phyloP scores from a whole-genome alignment of 2,797 vertebrate genomes.

The Geotrypetes seraphini region DNA sequence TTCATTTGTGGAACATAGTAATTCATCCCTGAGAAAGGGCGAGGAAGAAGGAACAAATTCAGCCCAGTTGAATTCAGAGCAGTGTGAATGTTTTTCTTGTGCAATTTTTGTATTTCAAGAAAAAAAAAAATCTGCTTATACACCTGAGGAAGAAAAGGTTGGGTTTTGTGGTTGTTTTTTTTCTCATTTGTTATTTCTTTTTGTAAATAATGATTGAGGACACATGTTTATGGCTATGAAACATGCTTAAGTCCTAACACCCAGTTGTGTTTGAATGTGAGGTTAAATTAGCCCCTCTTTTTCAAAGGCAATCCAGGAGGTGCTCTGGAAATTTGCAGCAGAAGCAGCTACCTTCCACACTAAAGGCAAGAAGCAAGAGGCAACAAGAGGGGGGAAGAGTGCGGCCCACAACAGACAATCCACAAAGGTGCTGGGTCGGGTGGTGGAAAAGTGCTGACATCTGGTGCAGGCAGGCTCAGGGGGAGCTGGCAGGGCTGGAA shows the following conservation, averaged over 20 bases:
- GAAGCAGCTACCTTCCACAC: constrained; percentile 20
- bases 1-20: constrained; percentile 79
- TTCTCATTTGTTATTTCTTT: constrained; percentile 17
- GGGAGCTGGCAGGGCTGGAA: constrained; percentile 89
- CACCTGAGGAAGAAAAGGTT: constrained; percentile 65
- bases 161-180: constrained; percentile 9
- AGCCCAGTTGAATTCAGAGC: constrained; percentile 64
- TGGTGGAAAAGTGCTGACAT: constrained; percentile 58
- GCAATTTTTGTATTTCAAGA: constrained; percentile 54
- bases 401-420: constrained; percentile 29
- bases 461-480: constrained; percentile 59
- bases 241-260: constrained; percentile 1
- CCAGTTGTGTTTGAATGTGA: constrained; percentile 15
- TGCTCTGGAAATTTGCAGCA: constrained; percentile 22
- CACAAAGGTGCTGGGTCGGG: too few species aligned
- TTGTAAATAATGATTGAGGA: constrained; percentile 21
- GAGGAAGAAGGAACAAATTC: constrained; percentile 56
- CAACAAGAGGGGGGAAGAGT: constrained; percentile 4
- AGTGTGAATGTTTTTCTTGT: constrained; percentile 77
- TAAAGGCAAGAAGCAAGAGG: background rate
- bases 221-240: constrained; percentile 14
- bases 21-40: constrained; percentile 90
- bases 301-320: constrained; percentile 6
- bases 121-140: constrained; percentile 43
- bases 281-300: constrained; percentile 11